phyloP scores from a whole-genome alignment of 1,140 invertebrate species.

The Manduca sexta region DNA sequence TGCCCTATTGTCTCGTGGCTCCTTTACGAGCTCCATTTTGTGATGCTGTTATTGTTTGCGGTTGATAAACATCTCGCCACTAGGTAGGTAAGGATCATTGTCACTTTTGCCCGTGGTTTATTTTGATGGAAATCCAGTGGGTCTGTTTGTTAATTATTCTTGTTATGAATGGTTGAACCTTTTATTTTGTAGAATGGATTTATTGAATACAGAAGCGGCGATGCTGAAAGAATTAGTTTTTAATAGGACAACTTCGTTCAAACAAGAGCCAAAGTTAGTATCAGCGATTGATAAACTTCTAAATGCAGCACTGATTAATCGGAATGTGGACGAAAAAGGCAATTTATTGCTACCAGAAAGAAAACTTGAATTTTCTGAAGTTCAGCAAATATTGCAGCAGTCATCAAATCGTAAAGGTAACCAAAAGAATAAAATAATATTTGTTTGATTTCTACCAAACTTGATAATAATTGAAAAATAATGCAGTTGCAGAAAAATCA shows the following conservation, averaged over 20 bases:
- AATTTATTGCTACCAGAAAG: conserved; percentile 36
- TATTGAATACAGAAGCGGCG: conserved; percentile 49
- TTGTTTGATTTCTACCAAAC: too few species aligned
- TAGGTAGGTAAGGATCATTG: conserved; percentile 67
- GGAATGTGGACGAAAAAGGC: conserved; percentile 3
- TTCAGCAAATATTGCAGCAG: conserved; percentile 42
- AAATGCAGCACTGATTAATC: conserved; percentile 3
- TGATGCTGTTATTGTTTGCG: conserved; percentile 71
- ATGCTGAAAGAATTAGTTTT: conserved; percentile 32
- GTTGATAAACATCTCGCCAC: conserved; percentile 71
- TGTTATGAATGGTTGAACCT: conserved; percentile 31
- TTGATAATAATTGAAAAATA: background rate
- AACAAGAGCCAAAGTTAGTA: conserved; percentile 45
- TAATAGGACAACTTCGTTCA: conserved; percentile 27
- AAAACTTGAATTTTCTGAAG: conserved; percentile 49
- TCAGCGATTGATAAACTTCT: conserved; percentile 49
- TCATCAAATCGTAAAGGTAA: conserved; percentile 1
- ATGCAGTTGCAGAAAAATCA: too few species aligned
- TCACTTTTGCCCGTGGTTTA: conserved; percentile 56
- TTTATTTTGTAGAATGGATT: conserved; percentile 48
- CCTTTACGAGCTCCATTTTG: conserved; percentile 70
- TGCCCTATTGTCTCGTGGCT: conserved; percentile 63
- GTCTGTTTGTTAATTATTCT: conserved; percentile 56
- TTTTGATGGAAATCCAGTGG: conserved; percentile 54
- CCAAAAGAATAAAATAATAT: too few species aligned